Evolutionary conservation across 2,888 invertebrate species (phyloP).

Genomic region (Rhimphoctona megacephalus): DNA sequence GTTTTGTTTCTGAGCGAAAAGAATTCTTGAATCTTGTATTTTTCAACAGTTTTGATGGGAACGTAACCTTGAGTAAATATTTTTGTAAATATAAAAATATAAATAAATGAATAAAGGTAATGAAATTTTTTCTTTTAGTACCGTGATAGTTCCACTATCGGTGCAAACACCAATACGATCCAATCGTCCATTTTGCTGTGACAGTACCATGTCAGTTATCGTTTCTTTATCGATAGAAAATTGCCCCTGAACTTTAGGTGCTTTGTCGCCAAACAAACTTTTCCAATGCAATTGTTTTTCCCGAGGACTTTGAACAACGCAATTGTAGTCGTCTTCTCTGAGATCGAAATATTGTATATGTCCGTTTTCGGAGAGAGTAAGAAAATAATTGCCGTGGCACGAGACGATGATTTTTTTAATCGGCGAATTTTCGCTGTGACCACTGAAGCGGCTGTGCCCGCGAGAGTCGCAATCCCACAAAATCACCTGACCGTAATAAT

Average conservation of each 20-base stretch:
- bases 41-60: too few species aligned
- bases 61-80: too few species aligned
- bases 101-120: too few species aligned
- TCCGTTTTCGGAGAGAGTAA: slow-evolving; percentile 87
- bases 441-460: slow-evolving; percentile 84
- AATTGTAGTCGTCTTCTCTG: slow-evolving; percentile 61
- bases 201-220: slow-evolving; percentile 72
- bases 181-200: slow-evolving; percentile 63
- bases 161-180: slow-evolving; percentile 80
- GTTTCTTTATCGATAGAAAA: slow-evolving; percentile 76
- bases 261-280: slow-evolving; percentile 71
- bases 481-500: slow-evolving; percentile 85
- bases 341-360: slow-evolving; percentile 86
- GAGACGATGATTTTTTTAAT: slow-evolving; percentile 85
- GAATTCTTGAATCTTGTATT: too few species aligned
- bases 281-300: slow-evolving; percentile 80
- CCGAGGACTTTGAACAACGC: slow-evolving; percentile 75
- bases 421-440: slow-evolving; percentile 71
- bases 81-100: too few species aligned
- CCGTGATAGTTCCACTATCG: slow-evolving; percentile 75
- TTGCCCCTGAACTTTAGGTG: slow-evolving; percentile 73
- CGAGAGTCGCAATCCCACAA: slow-evolving; percentile 87
- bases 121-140: slow-evolving; percentile 61
- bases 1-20: too few species aligned
- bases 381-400: slow-evolving; percentile 86